phyloP scores from a whole-genome alignment of 2,797 vertebrate species.

The Neoniphon sammara region DNA sequence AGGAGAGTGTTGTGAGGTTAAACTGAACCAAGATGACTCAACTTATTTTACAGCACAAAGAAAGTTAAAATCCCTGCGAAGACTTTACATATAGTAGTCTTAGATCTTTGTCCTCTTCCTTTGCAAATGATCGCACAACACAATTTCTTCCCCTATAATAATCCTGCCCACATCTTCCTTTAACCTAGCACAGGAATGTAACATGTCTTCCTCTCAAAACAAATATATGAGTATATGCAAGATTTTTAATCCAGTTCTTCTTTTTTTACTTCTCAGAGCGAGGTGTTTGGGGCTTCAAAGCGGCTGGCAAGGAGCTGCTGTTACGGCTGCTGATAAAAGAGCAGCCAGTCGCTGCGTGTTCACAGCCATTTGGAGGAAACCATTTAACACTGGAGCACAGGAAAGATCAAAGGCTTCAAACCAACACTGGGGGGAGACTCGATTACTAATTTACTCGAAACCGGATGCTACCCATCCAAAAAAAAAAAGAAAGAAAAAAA shows the following conservation, averaged over 20 bases:
- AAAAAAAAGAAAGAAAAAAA: slow-evolving; percentile 29
- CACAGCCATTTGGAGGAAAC: slow-evolving; percentile 67
- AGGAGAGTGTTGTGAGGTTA: neutral
- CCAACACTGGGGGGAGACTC: slow-evolving; percentile 60
- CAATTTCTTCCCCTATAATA: neutral
- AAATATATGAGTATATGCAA: neutral
- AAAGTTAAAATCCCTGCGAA: neutral
- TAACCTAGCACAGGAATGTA: slow-evolving; percentile 4
- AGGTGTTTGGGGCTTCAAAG: slow-evolving; percentile 68
- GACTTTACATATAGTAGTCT: neutral
- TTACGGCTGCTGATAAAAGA: slow-evolving; percentile 71
- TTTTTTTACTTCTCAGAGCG: slow-evolving; percentile 47
- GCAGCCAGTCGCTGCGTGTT: slow-evolving; percentile 66
- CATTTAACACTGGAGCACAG: slow-evolving; percentile 67
- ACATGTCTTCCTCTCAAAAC: neutral
- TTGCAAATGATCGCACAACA: slow-evolving; percentile 3
- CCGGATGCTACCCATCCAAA: slow-evolving; percentile 51
- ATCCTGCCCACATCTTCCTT: neutral
- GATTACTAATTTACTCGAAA: slow-evolving; percentile 77
- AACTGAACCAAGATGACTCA: neutral
- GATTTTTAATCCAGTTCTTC: slow-evolving; percentile 12
- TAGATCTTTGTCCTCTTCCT: neutral
- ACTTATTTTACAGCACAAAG: neutral
- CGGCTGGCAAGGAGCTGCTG: slow-evolving; percentile 45
- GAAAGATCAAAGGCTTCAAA: slow-evolving; percentile 75